phyloP scores from a whole-genome alignment of 2,113 vertebrate species.

The Chrysemys picta region DNA sequence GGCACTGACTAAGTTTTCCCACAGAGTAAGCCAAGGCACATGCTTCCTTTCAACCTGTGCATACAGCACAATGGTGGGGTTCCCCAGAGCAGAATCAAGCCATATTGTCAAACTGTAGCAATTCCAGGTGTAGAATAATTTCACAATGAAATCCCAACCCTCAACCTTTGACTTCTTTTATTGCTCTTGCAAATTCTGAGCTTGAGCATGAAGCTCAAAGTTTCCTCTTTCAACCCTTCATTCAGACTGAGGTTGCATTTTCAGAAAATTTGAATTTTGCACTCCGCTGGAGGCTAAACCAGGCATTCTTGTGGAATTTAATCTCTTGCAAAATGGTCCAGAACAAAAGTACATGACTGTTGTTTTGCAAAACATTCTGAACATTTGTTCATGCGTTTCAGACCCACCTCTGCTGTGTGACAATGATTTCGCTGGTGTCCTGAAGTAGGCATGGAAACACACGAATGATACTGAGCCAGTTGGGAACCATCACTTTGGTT shows the following conservation, averaged over 20 bases:
- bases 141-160: background rate
- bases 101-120: background rate
- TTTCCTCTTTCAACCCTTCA: background rate
- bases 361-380: background rate
- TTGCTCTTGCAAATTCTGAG: background rate
- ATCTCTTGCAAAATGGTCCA: background rate
- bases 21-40: background rate
- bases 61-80: fast-evolving
- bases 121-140: background rate
- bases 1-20: background rate
- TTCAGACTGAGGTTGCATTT: background rate
- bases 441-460: background rate
- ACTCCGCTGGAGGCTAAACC: fast-evolving
- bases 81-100: background rate
- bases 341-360: background rate
- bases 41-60: background rate
- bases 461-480: background rate
- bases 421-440: background rate
- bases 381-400: background rate
- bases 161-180: background rate
- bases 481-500: background rate
- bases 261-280: background rate
- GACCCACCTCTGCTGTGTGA: background rate
- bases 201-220: background rate
- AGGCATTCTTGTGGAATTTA: background rate